Evolutionary conservation across 2,888 invertebrate genomes (phyloP).

Genomic region (Vanessa cardui): DNA sequence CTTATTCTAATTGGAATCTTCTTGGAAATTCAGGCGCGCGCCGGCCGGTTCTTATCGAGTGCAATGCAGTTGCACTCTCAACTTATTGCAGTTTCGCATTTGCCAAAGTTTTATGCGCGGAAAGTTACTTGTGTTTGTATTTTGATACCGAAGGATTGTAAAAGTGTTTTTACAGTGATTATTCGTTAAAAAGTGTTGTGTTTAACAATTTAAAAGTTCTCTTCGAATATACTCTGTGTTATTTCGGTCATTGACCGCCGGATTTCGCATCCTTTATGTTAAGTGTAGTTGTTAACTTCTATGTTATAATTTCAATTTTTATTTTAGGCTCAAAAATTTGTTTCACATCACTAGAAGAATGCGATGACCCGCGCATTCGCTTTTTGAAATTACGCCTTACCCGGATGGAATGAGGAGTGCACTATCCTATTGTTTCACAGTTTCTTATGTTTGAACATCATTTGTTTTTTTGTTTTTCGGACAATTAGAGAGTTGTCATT

Average conservation of each 20-base stretch:
- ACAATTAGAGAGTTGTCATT: constrained; percentile 80
- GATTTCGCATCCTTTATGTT: constrained; percentile 75
- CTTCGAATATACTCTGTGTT: constrained; percentile 77
- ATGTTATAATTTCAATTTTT: constrained; percentile 67
- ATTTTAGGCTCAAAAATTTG: constrained; percentile 67
- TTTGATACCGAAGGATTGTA: constrained; percentile 60
- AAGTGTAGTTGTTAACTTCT: constrained; percentile 64
- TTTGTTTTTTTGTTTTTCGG: constrained; percentile 84
- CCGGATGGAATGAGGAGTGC: constrained; percentile 82
- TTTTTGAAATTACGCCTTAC: constrained; percentile 78
- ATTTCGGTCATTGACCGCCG: constrained; percentile 83
- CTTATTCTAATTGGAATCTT: constrained; percentile 75
- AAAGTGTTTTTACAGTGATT: constrained; percentile 73
- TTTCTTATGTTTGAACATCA: constrained; percentile 82
- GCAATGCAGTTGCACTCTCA: constrained; percentile 83
- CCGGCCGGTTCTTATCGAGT: constrained; percentile 83
- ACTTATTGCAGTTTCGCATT: constrained; percentile 83
- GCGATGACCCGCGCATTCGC: constrained; percentile 76
- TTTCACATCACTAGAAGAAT: constrained; percentile 76
- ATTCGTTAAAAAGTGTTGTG: constrained; percentile 68
- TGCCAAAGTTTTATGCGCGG: constrained; percentile 77
- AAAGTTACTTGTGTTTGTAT: constrained; percentile 76
- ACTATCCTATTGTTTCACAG: constrained; percentile 80
- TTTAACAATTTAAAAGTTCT: constrained; percentile 69
- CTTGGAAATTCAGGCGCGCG: constrained; percentile 77